Evolutionary conservation across 2,797 vertebrate genomes (phyloP).

Genomic region (Columba guinea): DNA sequence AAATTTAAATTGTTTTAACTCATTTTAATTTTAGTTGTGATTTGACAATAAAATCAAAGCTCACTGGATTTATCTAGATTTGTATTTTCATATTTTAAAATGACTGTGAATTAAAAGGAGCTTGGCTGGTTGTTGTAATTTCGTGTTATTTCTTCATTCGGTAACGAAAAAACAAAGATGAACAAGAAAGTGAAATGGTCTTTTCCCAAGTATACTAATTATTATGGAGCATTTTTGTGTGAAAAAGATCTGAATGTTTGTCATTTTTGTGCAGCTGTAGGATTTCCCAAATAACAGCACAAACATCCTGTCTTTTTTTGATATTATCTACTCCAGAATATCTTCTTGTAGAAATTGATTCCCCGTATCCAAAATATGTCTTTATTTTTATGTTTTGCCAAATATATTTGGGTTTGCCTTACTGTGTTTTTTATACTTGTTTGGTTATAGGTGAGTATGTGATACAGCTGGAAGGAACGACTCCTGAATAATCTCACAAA

Average conservation of each 20-base stretch:
- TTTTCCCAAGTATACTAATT: neutral
- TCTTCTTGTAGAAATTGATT: neutral
- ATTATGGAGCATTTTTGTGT: neutral
- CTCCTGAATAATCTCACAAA: neutral
- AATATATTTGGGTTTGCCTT: neutral
- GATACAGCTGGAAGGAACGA: neutral
- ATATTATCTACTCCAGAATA: neutral
- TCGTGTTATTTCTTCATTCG: neutral
- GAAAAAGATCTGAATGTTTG: neutral
- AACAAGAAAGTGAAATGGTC: neutral
- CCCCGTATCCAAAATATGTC: neutral
- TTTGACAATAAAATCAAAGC: neutral
- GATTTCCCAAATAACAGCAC: neutral
- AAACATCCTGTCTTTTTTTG: neutral
- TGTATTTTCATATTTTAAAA: neutral
- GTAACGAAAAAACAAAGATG: neutral
- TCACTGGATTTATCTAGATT: neutral
- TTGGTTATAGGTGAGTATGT: neutral
- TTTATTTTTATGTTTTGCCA: conserved; percentile 13
- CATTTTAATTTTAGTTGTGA: neutral
- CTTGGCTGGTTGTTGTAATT: neutral
- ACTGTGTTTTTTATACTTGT: neutral
- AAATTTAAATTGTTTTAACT: neutral
- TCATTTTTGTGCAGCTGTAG: neutral
- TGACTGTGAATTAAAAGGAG: neutral